These are phyloP conservation scores for Anneissia japonica DNA, from an alignment of 35 echinoderm and acorn worm species.

Conservation along the genomic window DNA sequence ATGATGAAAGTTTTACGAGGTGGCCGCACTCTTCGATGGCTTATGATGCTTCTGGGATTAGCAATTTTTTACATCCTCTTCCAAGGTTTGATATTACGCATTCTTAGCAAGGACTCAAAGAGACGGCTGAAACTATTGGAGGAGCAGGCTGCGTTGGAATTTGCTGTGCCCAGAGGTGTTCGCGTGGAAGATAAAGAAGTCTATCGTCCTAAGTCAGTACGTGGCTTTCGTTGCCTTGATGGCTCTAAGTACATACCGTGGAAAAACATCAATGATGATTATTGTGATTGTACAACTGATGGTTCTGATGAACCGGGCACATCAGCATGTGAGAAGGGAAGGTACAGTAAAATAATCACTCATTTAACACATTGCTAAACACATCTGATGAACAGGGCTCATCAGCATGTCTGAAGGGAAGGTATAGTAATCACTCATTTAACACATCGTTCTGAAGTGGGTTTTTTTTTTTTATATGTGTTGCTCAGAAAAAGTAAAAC, in stretches of 20 bases:
- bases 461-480: too few species aligned
- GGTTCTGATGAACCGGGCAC: conserved; percentile 92
- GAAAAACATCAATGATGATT: conserved; percentile 78
- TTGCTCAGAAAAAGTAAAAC: too few species aligned
- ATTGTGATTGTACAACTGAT: conserved; percentile 74
- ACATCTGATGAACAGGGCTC: too few species aligned
- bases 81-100: not conserved
- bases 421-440: too few species aligned
- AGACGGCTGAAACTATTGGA: not conserved
- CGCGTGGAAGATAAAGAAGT: conserved; percentile 18
- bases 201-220: conserved; percentile 38
- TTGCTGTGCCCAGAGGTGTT: conserved; percentile 17
- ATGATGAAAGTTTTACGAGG: not conserved
- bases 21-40: not conserved
- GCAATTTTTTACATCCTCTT: not conserved
- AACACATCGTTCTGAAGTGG: too few species aligned
- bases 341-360: too few species aligned
- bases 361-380: too few species aligned
- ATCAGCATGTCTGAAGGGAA: too few species aligned
- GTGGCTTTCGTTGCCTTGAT: conserved; percentile 48
- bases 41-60: not conserved
- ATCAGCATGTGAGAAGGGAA: conserved; percentile 75
- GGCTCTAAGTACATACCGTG: conserved; percentile 31
- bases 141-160: not conserved
- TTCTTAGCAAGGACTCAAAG: not conserved